Evolutionary conservation across 2,113 vertebrate species (phyloP), one percentile per base, ranked within the genome.

Genomic region (Clarias magur): DNA sequence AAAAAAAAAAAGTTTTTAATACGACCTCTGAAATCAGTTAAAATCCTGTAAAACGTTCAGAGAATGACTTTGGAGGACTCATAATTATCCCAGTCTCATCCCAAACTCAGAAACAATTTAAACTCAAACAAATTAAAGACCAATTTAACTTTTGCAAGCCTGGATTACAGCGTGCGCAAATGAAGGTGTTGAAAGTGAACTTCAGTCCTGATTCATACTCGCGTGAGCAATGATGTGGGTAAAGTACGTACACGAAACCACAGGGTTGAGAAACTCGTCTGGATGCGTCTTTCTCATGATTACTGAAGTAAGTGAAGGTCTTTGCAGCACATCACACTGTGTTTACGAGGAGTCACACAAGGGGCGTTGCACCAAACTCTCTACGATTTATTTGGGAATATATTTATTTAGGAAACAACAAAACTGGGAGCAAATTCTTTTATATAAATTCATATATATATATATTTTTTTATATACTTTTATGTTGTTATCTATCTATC

Each of bases 211-310:
- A 82, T 67, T 82, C 80, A 82, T 0, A 15, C 80, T 65, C 23
- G n/a, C 38, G 60, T 82, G 80, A 82, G 60, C 65, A 82, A 82
- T 82, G 80, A 82, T 48, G 60, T 48, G 62, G 80, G 53, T 82
- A 9, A 82, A 48, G 65, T 53, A 82, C 80, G 80, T 82, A 63
- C 38, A 17, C 25, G 1, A 65, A 82, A 82, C 80, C 80, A 67
- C 80, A 67, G 80, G 4, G 23, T 82, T 82, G 80, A 67, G 80
- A 65, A 82, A 82, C 38, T 1, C 60, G 60, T 67, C 80, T 67
- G 80, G 60, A 82, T 67, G 53, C 30, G 38, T 34, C 27, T 38
- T 34, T 65, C 60, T 82, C 38, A 53, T 48, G 57, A 82, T 60
- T 38, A 60, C 54, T 80, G 27, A 59, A 21, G 54, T 60, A 56